A percentile compares a stretch with the other conserved stretches of the same genome.
Conservation (phyloP, 2,888 invertebrate species). For the Harpalus rufipes region DNA sequence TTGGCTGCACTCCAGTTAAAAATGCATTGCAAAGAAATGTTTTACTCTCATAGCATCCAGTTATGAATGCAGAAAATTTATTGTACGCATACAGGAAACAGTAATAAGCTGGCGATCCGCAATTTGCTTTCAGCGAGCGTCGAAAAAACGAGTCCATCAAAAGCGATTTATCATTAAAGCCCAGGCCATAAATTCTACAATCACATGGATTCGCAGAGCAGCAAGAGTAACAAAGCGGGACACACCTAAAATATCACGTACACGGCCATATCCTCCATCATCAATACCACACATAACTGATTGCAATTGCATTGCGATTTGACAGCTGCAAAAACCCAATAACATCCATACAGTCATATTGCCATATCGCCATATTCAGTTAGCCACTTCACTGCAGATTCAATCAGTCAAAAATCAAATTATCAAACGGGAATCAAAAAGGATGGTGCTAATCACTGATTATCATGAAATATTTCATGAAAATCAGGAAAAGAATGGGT, state of each 20-base stretch:
- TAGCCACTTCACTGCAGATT: neutral
- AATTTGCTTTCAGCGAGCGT: conserved; percentile 47
- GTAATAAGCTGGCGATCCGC: conserved; percentile 34
- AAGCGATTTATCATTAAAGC: conserved; percentile 57
- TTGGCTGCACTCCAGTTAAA: neutral
- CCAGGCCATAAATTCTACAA: conserved; percentile 54
- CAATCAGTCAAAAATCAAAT: too few relatives aligned
- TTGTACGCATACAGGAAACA: conserved; percentile 23
- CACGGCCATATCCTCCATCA: conserved; percentile 31
- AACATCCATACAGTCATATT: conserved; percentile 12
- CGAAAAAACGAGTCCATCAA: conserved; percentile 54
- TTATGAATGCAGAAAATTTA: conserved; percentile 26
- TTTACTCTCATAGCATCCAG: neutral
- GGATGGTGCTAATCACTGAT: too few relatives aligned
- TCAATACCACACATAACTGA: conserved; percentile 50
- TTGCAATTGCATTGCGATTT: conserved; percentile 59
- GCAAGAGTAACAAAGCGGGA: conserved; percentile 46
- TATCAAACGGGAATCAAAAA: too few relatives aligned
- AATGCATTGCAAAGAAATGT: neutral
- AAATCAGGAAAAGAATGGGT: too few relatives aligned
- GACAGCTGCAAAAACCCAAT: conserved; percentile 50
- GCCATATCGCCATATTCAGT: neutral
- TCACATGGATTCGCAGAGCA: conserved; percentile 46
- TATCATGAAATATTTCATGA: too few relatives aligned
- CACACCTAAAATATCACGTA: conserved; percentile 52